Evolutionary conservation across 2,113 vertebrate genomes (phyloP).

Genomic region (Cathartes aura): DNA sequence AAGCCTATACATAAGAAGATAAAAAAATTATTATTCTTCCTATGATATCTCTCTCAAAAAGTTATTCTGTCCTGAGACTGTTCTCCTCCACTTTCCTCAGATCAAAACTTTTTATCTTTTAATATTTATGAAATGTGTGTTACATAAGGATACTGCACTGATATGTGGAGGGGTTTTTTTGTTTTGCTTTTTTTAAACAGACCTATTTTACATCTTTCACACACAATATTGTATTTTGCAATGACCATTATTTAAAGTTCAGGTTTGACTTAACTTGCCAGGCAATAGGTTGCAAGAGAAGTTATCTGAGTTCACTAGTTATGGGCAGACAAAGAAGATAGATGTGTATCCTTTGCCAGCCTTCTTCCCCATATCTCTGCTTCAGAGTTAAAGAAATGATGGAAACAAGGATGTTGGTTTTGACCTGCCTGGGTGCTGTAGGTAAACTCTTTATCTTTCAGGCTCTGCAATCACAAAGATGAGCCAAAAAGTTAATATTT

Average conservation of each 20-base stretch:
- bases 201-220: not conserved
- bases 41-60: not conserved
- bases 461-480: not conserved
- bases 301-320: not conserved
- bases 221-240: not conserved
- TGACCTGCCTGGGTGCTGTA: not conserved
- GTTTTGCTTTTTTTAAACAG: not conserved
- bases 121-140: not conserved
- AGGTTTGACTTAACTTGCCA: not conserved
- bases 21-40: not conserved
- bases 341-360: not conserved
- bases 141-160: not conserved
- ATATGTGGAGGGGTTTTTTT: rapidly evolving
- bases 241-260: not conserved
- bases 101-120: not conserved
- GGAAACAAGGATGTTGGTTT: not conserved
- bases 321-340: not conserved
- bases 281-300: not conserved
- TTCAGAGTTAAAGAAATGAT: not conserved
- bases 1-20: not conserved
- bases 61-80: not conserved
- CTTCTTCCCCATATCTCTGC: not conserved
- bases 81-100: not conserved
- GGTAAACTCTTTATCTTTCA: not conserved
- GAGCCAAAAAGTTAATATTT: not conserved